Conservation (phyloP, 2,797 vertebrate species). For the Alectoris magna region DNA sequence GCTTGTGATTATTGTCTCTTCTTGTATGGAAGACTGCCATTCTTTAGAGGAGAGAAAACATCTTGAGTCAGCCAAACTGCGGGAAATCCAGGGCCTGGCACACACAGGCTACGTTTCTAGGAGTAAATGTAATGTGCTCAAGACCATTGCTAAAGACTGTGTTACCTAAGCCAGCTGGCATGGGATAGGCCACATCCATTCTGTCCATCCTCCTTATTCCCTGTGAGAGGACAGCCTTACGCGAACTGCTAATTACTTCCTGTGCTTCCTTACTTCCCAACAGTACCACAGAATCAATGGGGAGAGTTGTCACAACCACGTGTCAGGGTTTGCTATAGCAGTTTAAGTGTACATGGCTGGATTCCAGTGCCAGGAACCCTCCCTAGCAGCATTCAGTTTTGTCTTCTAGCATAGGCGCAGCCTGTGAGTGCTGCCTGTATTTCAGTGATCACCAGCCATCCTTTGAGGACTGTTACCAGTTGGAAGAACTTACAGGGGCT, state of each 20-base stretch:
- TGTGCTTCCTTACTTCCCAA: conserved; percentile 19
- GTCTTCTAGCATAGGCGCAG: not conserved
- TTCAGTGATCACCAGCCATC: not conserved
- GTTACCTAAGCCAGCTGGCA: conserved; percentile 50
- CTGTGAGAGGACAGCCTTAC: conserved; percentile 11
- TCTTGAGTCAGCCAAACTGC: not conserved
- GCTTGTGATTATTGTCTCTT: not conserved
- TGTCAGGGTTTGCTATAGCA: not conserved
- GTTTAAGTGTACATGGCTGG: not conserved
- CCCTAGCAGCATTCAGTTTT: not conserved
- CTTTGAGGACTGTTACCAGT: not conserved
- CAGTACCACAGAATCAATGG: not conserved
- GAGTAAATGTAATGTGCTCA: not conserved
- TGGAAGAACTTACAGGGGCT: not conserved
- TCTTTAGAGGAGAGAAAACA: not conserved
- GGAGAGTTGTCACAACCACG: not conserved
- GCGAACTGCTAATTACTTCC: conserved; percentile 1
- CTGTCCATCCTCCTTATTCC: not conserved
- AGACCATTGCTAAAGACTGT: not conserved
- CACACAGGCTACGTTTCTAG: not conserved
- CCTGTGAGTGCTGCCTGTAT: not conserved
- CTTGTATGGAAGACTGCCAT: not conserved
- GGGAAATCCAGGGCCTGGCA: not conserved
- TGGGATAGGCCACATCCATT: not conserved
- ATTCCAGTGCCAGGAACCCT: not conserved